Evolutionary conservation across 2,797 vertebrate species (phyloP).

Genomic region (Karalla daura): DNA sequence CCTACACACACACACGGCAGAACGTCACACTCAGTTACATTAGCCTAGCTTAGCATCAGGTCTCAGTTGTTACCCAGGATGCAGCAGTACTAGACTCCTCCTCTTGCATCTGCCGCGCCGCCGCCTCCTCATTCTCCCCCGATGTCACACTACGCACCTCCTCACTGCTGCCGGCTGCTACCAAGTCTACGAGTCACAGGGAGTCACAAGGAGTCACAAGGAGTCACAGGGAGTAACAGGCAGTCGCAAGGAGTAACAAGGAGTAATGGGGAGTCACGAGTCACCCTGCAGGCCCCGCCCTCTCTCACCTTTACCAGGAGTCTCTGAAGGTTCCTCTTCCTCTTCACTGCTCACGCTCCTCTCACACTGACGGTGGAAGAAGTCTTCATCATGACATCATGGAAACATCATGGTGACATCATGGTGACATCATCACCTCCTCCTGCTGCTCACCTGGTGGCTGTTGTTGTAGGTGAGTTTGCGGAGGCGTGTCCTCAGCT

Average conservation of each 20-base stretch:
- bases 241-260: not conserved
- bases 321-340: conserved; percentile 37
- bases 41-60: too few species aligned
- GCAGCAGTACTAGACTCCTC: conserved; percentile 19
- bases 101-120: conserved; percentile 20
- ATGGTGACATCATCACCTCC: not conserved
- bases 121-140: conserved; percentile 51
- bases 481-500: conserved; percentile 83
- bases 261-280: not conserved
- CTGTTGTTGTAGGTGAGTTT: conserved; percentile 66
- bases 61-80: conserved; percentile 69
- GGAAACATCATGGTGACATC: not conserved
- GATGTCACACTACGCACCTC: conserved; percentile 62
- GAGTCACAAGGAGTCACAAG: conserved; percentile 11
- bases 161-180: conserved; percentile 72
- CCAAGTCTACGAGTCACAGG: too few species aligned
- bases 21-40: too few species aligned
- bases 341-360: conserved; percentile 39
- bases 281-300: not conserved
- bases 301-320: conserved; percentile 41
- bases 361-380: conserved; percentile 39
- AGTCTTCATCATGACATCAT: conserved; percentile 16
- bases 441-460: conserved; percentile 47
- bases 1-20: conserved; percentile 39
- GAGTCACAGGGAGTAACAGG: not conserved